Base-by-base conservation (phyloP, 2,888 invertebrate genomes). In the Conus canariensis region DNA sequence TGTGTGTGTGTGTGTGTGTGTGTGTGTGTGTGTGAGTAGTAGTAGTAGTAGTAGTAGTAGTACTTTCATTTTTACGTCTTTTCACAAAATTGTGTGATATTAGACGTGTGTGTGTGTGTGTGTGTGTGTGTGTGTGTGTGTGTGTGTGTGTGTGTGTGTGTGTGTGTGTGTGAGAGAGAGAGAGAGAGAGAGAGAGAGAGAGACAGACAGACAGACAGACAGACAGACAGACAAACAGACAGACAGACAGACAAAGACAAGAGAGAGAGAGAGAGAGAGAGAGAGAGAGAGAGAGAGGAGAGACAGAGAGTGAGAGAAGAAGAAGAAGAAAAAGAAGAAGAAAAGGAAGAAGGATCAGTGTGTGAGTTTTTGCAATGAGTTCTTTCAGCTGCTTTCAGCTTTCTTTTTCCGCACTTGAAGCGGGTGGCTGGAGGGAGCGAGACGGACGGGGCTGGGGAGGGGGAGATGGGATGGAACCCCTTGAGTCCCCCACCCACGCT, bases 1-100 rank as follows among this genome's bases (percentile, higher is more conserved):
- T 9, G 77, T n/a, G 77, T 25, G 77, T 77, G 74, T 70, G 74
- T 74, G 74, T 74, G 74, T 74, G 74, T 74, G 74, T 70, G 74
- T 74, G 74, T 74, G 30, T 30, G 30, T 30, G 30, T 30, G 30
- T 30, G 30, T 30, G 30, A 12, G 70, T 16, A 10, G 60, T 10
- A 60, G 14, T 60, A 60, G 14, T 60, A 10, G 9, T 60, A 14
- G 14, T 10, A 14, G n/a, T n/a, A n/a, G n/a, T n/a, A n/a, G n/a
- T n/a, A n/a, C n/a, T n/a, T n/a, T n/a, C n/a, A n/a, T n/a, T n/a
- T n/a, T n/a, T n/a, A n/a, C n/a, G n/a, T n/a, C n/a, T 14, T 60
- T 60, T 60, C 14, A 60, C 60, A 60, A 60, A 60, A 60, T 70
- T 22, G 70, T 70, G 70, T 70, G 14, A 22, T 6, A 6, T 6